Conservation (phyloP, 2,888 invertebrate species). For the Drosophila glabriapex region DNA sequence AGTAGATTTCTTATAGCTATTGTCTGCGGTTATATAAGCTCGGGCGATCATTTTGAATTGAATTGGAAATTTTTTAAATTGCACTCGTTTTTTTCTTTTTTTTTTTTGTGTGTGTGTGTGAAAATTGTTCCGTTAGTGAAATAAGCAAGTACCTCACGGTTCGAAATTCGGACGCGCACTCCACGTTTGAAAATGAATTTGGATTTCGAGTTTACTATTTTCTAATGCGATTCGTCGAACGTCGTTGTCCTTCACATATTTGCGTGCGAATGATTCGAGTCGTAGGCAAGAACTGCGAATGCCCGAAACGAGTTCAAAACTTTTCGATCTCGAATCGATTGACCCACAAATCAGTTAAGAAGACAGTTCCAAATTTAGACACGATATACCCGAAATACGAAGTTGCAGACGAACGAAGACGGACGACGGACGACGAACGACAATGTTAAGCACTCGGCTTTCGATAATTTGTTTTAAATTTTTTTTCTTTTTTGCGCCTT, state of each 20-base stretch:
- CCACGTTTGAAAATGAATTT: conserved; percentile 65
- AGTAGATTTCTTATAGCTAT: conserved; percentile 12
- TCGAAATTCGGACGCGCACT: conserved; percentile 78
- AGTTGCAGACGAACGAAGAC: not conserved
- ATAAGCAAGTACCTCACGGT: conserved; percentile 71
- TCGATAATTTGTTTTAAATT: conserved; percentile 25
- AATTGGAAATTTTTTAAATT: conserved; percentile 9
- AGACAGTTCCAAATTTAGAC: conserved; percentile 70
- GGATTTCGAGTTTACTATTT: conserved; percentile 52
- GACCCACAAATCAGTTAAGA: conserved; percentile 70
- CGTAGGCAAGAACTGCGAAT: conserved; percentile 65
- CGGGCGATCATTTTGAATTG: conserved; percentile 5
- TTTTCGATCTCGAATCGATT: conserved; percentile 78
- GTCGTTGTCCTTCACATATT: conserved; percentile 81
- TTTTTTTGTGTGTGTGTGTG: not conserved
- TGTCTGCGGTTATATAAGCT: conserved; percentile 41
- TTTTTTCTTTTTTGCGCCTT: not conserved
- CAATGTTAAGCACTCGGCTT: conserved; percentile 34
- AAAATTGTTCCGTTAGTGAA: conserved; percentile 34
- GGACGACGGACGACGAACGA: conserved; percentile 13
- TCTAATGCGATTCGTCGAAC: conserved; percentile 65
- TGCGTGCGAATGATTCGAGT: conserved; percentile 77
- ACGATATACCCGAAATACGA: conserved; percentile 41
- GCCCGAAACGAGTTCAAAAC: conserved; percentile 80
- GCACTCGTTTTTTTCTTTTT: conserved; percentile 29